phyloP scores from a whole-genome alignment of 2,113 vertebrate species.

The Ageneiosus marmoratus region DNA sequence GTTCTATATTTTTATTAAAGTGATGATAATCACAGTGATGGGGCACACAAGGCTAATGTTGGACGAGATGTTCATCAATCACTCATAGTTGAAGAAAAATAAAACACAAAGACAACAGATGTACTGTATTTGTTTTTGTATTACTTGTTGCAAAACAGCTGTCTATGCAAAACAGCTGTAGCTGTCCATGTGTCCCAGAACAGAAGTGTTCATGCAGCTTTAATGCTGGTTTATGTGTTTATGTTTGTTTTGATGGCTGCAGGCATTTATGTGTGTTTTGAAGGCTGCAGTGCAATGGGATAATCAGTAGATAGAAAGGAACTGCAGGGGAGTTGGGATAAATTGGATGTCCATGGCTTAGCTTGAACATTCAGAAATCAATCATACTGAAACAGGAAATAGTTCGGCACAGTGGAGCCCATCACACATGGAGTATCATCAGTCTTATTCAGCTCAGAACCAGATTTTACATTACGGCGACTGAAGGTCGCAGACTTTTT shows the following conservation, averaged over 20 bases:
- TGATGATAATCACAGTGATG: background rate
- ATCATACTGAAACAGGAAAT: slow-evolving; percentile 24
- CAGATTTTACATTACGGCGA: background rate
- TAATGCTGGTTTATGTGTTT: background rate
- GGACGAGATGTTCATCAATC: background rate
- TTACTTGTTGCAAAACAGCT: slow-evolving; percentile 20
- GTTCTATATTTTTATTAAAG: background rate
- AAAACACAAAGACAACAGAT: background rate
- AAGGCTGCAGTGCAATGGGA: slow-evolving; percentile 7
- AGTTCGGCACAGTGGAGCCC: background rate
- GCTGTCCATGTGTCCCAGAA: background rate
- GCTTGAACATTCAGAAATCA: slow-evolving; percentile 24
- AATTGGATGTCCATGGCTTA: slow-evolving; percentile 34
- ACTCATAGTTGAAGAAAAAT: background rate
- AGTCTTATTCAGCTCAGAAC: background rate
- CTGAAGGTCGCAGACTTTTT: background rate
- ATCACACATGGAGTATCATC: slow-evolving; percentile 5
- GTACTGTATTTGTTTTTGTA: background rate
- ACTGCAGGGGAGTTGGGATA: slow-evolving; percentile 4
- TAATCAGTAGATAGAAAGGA: slow-evolving; percentile 1
- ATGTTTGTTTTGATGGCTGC: too few species aligned
- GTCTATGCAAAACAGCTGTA: background rate
- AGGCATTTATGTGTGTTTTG: background rate
- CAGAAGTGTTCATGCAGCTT: background rate
- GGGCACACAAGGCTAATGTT: background rate